phyloP scores from a whole-genome alignment of 2,113 vertebrate species.

The Osmerus mordax region DNA sequence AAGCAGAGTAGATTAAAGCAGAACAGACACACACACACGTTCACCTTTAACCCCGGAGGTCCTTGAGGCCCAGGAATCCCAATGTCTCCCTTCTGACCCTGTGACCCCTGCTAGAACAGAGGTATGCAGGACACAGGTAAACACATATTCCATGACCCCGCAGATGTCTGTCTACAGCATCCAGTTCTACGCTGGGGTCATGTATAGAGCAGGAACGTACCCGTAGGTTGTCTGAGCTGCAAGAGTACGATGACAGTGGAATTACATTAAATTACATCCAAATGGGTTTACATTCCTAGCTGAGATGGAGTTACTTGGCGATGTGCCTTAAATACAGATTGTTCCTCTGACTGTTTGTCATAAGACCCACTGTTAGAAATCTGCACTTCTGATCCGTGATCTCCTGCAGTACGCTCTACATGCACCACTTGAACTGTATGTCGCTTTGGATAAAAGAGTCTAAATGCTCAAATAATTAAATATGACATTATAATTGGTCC shows the following conservation, averaged over 20 bases:
- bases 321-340: too few relatives aligned
- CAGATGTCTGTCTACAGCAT: background rate
- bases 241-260: background rate
- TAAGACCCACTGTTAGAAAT: too few relatives aligned
- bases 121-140: background rate
- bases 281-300: too few relatives aligned
- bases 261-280: background rate
- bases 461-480: too few relatives aligned
- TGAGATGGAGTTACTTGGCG: too few relatives aligned
- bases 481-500: too few relatives aligned
- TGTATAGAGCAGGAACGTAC: background rate
- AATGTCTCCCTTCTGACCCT: slow-evolving; percentile 82
- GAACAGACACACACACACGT: background rate
- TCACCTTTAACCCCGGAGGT: slow-evolving; percentile 71
- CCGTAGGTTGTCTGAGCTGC: background rate
- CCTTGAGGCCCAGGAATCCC: slow-evolving; percentile 80
- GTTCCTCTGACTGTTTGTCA: too few relatives aligned
- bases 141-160: background rate
- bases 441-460: too few relatives aligned
- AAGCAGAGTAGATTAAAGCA: background rate
- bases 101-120: slow-evolving; percentile 71
- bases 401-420: too few relatives aligned
- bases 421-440: too few relatives aligned
- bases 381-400: too few relatives aligned
- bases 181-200: background rate